Percentiles rank a stretch among this genome's conserved stretches.
These are phyloP conservation scores for Poeciliopsis retropinna DNA, from an alignment of 2,113 vertebrate species.

Conservation along the genomic window DNA sequence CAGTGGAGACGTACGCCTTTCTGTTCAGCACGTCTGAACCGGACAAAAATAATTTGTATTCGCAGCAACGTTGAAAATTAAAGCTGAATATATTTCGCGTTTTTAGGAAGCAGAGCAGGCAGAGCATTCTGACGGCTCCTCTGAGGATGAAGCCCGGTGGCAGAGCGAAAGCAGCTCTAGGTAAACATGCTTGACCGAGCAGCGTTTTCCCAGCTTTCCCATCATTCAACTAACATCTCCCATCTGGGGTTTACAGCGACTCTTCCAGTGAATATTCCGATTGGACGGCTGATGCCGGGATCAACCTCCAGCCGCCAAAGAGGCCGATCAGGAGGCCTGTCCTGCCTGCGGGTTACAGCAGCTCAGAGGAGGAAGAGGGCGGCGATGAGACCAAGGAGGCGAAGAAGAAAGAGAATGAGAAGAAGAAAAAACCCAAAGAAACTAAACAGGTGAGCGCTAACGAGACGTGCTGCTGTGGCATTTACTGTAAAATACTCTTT, in stretches of 20 bases:
- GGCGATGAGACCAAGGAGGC: conserved; percentile 58
- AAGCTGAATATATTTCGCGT: conserved; percentile 18
- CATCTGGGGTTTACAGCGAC: conserved; percentile 76
- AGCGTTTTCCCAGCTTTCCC: not conserved
- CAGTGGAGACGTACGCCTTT: conserved; percentile 85
- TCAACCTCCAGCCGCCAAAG: conserved; percentile 97
- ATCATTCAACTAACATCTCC: not conserved
- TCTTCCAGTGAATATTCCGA: conserved; percentile 98
- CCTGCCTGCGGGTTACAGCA: conserved; percentile 86
- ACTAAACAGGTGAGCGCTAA: conserved; percentile 84
- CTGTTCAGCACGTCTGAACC: not conserved
- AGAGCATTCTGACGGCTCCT: conserved; percentile 86
- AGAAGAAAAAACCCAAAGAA: conserved; percentile 88
- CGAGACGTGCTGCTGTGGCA: not conserved
- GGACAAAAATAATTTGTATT: not conserved
- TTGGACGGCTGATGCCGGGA: conserved; percentile 97
- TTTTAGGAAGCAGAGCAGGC: conserved; percentile 83
- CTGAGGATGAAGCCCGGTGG: conserved; percentile 89
- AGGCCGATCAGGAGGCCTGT: conserved; percentile 87
- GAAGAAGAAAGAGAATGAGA: conserved; percentile 68
- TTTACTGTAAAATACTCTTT: not conserved
- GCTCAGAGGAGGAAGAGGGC: conserved; percentile 91
- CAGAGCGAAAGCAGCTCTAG: conserved; percentile 96
- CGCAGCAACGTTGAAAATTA: not conserved
- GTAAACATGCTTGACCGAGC: conserved; percentile 64